Base-by-base conservation (phyloP, 1,140 invertebrate species). In the Epicauta chinensis region DNA sequence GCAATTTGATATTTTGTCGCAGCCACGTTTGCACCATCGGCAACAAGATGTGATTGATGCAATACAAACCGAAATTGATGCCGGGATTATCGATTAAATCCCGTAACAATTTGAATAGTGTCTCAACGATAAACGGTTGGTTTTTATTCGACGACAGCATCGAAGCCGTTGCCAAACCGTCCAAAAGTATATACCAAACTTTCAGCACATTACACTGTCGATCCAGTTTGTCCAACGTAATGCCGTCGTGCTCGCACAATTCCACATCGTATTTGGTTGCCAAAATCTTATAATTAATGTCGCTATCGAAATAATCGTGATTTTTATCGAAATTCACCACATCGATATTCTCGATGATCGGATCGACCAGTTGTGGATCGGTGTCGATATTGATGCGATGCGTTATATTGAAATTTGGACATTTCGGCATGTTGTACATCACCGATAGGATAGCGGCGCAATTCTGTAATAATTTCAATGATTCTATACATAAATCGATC, bases 351-450 rank as follows among this genome's bases (percentile, higher is more conserved):
- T 87, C 86, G 59, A 93, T 87, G n/a, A 84, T 79, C 1, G 87
- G 81, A 71, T 93, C 90, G 0, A 93, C 89, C 51, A 87, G 80
- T 53, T 87, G 82, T 9, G 87, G 81, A 2, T 83, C 80, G 13
- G 81, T 82, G 38, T 88, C 85, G 1, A 87, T 77, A 64, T 90
- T 89, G 52, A 93, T 89, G 66, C 87, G 83, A 61, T 93, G 86
- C 0, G 89, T 87, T 9, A 92, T 86, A 68, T 93, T 90, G 65
- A 97, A 95, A 39, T 89, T 86, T 1, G 92, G 93, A 70, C 91
- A 94, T 55, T 90, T 90, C 12, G 91, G 91, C 91, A 97, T 95
- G 62, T 84, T 84, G 70, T 91, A 93, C 90, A 96, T 95, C 59
- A 89, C 89, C 1, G 86, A 83, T 17, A 97, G 72, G 52, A 95